Percentiles rank a stretch among this genome's conserved stretches.
These are phyloP conservation scores for Chiloscyllium plagiosum DNA, from an alignment of 2,113 vertebrate species.

Conservation along the genomic window DNA sequence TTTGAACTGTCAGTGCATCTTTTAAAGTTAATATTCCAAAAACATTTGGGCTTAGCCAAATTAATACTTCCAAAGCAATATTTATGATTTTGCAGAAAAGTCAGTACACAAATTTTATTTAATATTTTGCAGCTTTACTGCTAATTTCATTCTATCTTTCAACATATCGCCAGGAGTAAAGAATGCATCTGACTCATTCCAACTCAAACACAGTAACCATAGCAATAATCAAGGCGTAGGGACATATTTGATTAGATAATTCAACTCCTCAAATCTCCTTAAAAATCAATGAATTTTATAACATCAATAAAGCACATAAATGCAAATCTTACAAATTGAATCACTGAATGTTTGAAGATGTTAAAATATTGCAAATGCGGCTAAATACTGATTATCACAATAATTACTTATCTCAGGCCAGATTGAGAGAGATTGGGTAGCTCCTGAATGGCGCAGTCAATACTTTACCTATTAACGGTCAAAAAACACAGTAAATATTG, in stretches of 20 bases:
- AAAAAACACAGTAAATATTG: not conserved
- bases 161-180: not conserved
- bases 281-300: constrained; percentile 9
- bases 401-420: not conserved
- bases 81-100: not conserved
- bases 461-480: not conserved
- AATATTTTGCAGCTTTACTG: not conserved
- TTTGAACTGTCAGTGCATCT: not conserved
- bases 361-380: not conserved
- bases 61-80: not conserved
- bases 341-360: not conserved
- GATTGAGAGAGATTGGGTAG: no score
- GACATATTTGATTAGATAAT: not conserved
- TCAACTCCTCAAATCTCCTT: constrained; percentile 28
- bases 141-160: not conserved
- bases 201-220: constrained; percentile 13
- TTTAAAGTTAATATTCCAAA: constrained; percentile 4
- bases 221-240: not conserved
- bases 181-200: constrained; percentile 14
- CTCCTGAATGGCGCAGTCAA: not conserved
- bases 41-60: not conserved
- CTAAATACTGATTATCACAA: not conserved
- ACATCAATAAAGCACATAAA: not conserved
- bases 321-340: not conserved
- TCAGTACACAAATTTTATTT: not conserved